Conservation (phyloP, 2,113 vertebrate genomes). For the Apteryx owenii region DNA sequence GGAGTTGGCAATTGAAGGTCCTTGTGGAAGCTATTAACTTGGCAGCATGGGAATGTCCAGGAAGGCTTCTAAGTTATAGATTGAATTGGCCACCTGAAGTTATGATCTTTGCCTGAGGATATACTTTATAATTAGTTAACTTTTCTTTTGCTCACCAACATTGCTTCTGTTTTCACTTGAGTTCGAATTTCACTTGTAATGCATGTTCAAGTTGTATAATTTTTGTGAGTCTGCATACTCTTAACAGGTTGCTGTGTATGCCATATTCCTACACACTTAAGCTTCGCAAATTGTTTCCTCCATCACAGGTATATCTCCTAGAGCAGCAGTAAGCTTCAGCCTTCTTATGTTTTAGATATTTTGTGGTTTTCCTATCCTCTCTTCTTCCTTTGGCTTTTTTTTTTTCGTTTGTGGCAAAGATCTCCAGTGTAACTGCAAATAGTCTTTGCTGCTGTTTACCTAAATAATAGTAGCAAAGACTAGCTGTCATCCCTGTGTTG, state of each 20-base stretch:
- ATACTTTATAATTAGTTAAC: background rate
- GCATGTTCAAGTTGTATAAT: background rate
- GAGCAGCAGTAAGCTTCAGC: background rate
- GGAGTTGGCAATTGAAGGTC: background rate
- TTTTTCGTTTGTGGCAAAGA: background rate
- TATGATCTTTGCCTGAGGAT: background rate
- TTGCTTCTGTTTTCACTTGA: background rate
- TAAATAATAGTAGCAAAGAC: background rate
- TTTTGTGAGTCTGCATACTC: background rate
- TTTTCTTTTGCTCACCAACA: background rate
- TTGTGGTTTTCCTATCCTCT: background rate
- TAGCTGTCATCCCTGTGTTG: background rate
- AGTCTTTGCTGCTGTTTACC: background rate
- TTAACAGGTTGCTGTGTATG: background rate
- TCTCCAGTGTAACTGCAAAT: background rate
- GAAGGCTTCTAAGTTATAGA: background rate
- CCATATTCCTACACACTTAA: background rate
- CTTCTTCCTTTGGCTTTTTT: background rate
- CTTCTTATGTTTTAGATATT: background rate
- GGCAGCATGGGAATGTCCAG: background rate
- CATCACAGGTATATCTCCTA: background rate
- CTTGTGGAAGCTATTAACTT: background rate
- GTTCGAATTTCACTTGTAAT: background rate
- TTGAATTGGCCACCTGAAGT: background rate
- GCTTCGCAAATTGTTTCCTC: background rate